Evolutionary conservation across 2,113 vertebrate genomes (phyloP).

Genomic region (Tretioscincus oriximinensis): DNA sequence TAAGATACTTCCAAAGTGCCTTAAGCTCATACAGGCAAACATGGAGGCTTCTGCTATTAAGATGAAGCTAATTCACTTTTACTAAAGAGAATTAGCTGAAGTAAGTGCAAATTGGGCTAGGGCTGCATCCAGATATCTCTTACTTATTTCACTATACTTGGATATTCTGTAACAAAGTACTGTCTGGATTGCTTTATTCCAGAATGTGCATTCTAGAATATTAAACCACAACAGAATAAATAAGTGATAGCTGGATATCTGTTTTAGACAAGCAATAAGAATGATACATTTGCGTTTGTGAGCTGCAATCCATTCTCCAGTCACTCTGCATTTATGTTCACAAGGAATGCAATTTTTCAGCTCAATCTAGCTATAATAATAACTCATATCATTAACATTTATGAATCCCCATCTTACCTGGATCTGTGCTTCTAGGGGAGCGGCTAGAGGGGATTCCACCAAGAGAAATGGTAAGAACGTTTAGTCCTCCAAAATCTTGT

Average conservation of each 20-base stretch:
- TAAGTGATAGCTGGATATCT: no score
- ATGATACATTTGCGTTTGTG: neutral
- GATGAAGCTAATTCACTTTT: no score
- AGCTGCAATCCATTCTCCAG: slow-evolving; percentile 26
- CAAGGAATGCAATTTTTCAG: neutral
- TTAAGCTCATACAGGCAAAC: neutral
- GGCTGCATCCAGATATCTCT: no score
- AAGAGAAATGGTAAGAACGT: slow-evolving; percentile 87
- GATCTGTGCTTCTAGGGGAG: slow-evolving; percentile 74
- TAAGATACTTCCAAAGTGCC: no score
- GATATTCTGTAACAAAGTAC: no score
- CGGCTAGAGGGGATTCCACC: slow-evolving; percentile 85
- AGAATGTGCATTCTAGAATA: no score
- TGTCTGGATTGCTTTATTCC: no score
- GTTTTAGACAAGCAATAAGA: neutral
- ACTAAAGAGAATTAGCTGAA: no score
- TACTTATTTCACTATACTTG: no score
- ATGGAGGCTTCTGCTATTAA: neutral
- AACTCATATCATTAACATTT: neutral
- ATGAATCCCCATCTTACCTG: slow-evolving; percentile 70
- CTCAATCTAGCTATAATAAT: neutral
- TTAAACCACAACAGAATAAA: no score
- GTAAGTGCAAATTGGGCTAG: no score
- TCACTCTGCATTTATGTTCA: slow-evolving; percentile 10
- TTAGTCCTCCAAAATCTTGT: slow-evolving; percentile 90